phyloP scores from a whole-genome alignment of 2,888 invertebrate genomes.

The Eledona agricola region DNA sequence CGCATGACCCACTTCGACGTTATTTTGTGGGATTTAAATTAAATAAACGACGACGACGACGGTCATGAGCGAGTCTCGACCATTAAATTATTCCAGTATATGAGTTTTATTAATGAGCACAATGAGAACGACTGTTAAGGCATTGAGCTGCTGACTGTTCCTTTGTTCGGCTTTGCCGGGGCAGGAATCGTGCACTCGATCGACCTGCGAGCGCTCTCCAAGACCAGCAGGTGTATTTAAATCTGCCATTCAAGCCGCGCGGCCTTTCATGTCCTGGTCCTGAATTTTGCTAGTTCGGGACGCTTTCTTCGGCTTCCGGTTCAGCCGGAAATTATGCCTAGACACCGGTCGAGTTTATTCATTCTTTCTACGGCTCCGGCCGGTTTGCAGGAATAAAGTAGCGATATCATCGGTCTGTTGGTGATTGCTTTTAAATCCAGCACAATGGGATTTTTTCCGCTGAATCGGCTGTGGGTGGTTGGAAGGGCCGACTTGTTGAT shows the following conservation, averaged over 20 bases:
- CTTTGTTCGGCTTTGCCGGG: slow-evolving; percentile 24
- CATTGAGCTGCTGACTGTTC: slow-evolving; percentile 30
- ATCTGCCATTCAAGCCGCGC: not conserved
- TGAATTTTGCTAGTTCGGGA: too few species aligned
- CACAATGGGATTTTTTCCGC: too few species aligned
- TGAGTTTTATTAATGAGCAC: slow-evolving; percentile 57
- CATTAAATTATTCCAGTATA: slow-evolving; percentile 59
- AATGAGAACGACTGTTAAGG: slow-evolving; percentile 43
- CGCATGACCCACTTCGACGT: slow-evolving; percentile 33
- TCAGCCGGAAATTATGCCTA: too few species aligned
- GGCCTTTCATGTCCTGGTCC: too few species aligned
- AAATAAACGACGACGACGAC: slow-evolving; percentile 38
- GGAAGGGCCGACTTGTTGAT: slow-evolving; percentile 39
- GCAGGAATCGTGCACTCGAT: slow-evolving; percentile 25
- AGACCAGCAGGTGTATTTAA: slow-evolving; percentile 19
- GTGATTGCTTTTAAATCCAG: too few species aligned
- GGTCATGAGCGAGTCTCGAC: slow-evolving; percentile 34
- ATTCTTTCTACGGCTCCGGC: too few species aligned
- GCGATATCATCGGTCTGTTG: too few species aligned
- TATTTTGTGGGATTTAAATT: slow-evolving; percentile 34
- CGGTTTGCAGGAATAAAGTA: too few species aligned
- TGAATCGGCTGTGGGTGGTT: slow-evolving; percentile 13
- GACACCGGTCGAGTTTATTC: too few species aligned
- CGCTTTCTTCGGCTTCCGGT: too few species aligned
- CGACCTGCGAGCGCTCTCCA: slow-evolving; percentile 9